A percentile compares a stretch with the other conserved stretches of the same genome.
Conservation (phyloP, 1,140 invertebrate species). For the Probaryconus sp. region DNA sequence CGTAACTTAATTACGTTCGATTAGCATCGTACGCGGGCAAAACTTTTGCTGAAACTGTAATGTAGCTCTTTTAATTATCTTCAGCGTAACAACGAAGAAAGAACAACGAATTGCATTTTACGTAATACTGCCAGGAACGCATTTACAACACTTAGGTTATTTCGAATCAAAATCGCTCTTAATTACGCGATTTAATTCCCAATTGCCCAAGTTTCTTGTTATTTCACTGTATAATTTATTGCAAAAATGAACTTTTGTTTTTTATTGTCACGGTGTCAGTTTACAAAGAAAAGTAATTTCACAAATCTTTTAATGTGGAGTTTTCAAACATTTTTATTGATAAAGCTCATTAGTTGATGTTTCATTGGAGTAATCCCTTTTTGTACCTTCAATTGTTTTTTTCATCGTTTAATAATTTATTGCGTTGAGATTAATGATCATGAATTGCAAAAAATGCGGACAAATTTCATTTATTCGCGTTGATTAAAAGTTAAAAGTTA, state of each 20-base stretch:
- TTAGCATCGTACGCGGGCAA: conserved; percentile 36
- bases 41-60: conserved; percentile 43
- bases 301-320: too few relatives aligned
- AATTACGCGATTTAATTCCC: conserved; percentile 50
- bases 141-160: conserved; percentile 21
- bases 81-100: conserved; percentile 24
- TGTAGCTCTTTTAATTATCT: conserved; percentile 52
- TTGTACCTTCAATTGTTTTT: too few relatives aligned
- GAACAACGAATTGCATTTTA: conserved; percentile 38
- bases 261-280: background rate
- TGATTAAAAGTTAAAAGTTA: too few relatives aligned
- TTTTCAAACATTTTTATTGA: too few relatives aligned
- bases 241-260: background rate
- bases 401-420: too few relatives aligned
- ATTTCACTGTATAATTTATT: conserved; percentile 1
- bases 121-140: background rate
- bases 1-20: conserved; percentile 54
- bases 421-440: too few relatives aligned
- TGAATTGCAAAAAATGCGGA: too few relatives aligned
- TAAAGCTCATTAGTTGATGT: too few relatives aligned
- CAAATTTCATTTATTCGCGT: too few relatives aligned
- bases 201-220: conserved; percentile 26
- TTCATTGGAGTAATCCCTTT: too few relatives aligned
- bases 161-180: conserved; percentile 50
- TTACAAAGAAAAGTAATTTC: conserved; percentile 8